Evolutionary conservation across 2,113 vertebrate genomes (phyloP).

Genomic region (Empidonax alnorum): DNA sequence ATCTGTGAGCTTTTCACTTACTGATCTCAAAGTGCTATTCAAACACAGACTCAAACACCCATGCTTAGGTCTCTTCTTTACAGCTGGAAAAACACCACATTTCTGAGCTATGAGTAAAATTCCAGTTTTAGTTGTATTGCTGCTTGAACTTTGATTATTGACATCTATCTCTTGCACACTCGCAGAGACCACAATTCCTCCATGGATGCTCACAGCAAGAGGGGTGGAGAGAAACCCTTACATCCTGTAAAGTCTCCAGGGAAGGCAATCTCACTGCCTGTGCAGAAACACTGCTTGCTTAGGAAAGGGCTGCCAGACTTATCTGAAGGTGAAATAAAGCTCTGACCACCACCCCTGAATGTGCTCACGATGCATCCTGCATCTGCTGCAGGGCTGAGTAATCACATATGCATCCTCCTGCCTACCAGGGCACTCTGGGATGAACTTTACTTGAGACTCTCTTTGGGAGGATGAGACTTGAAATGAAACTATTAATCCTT

Average conservation of each 20-base stretch:
- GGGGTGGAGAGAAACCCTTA: background rate
- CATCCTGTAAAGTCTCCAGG: background rate
- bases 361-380: background rate
- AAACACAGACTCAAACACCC: background rate
- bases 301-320: background rate
- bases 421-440: background rate
- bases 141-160: background rate
- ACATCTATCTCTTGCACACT: background rate
- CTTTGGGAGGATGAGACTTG: background rate
- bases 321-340: background rate
- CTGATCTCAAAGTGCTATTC: background rate
- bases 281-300: background rate
- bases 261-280: background rate
- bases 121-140: background rate
- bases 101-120: background rate
- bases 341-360: background rate
- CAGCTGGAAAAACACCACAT: background rate
- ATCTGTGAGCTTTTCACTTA: background rate
- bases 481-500: background rate
- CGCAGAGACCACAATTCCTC: background rate
- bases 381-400: background rate
- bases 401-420: background rate
- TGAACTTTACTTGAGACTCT: background rate
- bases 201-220: background rate
- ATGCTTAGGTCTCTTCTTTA: background rate